phyloP scores from a whole-genome alignment of 2,797 vertebrate genomes.

The Urophycis tenuis region DNA sequence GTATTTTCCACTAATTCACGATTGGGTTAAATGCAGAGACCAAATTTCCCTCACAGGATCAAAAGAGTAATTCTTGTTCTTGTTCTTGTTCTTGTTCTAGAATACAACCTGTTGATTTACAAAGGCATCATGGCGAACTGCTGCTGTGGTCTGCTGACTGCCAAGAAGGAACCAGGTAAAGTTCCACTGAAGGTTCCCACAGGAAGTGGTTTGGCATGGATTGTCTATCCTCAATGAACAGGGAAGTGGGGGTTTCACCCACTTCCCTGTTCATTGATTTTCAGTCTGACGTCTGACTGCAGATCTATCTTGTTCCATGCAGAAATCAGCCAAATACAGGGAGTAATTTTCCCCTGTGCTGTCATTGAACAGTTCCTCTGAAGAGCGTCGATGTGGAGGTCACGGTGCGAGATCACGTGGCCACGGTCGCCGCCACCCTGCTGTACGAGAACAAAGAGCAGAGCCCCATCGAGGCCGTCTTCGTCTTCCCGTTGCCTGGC shows the following conservation, averaged over 20 bases:
- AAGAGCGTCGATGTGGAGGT: constrained; percentile 72
- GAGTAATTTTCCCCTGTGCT: neutral
- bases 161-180: constrained; percentile 48
- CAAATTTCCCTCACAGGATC: too few species aligned
- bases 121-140: constrained; percentile 35
- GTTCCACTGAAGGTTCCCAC: neutral
- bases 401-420: constrained; percentile 72
- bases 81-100: too few species aligned
- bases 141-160: constrained; percentile 54
- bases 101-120: neutral
- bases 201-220: neutral
- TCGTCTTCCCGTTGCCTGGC: constrained; percentile 77
- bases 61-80: too few species aligned
- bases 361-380: constrained; percentile 67
- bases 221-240: neutral
- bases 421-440: constrained; percentile 71
- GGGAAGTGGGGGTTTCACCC: too few species aligned
- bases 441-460: constrained; percentile 74
- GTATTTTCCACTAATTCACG: too few species aligned
- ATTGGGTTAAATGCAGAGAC: too few species aligned
- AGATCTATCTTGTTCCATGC: neutral
- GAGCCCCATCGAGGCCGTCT: constrained; percentile 69
- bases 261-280: neutral
- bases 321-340: neutral
- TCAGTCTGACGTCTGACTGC: too few species aligned